Conservation (phyloP, 2,797 vertebrate genomes). For the Momotus momota region DNA sequence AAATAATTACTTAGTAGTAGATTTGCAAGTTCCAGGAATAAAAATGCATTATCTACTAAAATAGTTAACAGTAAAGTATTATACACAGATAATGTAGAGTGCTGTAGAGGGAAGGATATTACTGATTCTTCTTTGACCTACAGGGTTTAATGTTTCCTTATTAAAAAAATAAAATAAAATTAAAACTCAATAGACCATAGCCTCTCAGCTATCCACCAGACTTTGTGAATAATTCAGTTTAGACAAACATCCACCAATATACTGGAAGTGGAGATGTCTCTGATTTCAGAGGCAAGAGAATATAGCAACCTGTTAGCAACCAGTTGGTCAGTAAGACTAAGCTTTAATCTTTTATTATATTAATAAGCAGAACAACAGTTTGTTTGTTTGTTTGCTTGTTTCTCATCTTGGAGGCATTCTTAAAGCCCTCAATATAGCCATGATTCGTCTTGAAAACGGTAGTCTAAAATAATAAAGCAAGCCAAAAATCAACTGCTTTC, state of each 20-base stretch:
- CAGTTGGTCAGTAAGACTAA: background rate
- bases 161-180: background rate
- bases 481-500: background rate
- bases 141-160: background rate
- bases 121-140: background rate
- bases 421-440: rapidly evolving
- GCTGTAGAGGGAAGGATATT: background rate
- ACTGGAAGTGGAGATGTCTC: background rate
- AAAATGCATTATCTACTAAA: background rate
- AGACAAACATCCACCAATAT: background rate
- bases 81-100: background rate
- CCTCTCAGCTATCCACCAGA: background rate
- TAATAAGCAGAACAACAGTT: background rate
- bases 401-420: background rate
- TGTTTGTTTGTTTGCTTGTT: background rate
- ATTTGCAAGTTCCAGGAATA: background rate
- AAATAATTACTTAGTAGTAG: background rate
- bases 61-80: background rate
- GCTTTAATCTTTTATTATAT: background rate
- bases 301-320: background rate
- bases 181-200: background rate
- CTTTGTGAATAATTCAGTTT: background rate
- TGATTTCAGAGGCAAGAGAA: background rate
- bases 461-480: background rate
- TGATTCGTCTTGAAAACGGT: background rate